These are phyloP conservation scores for Carcina quercana DNA, from an alignment of 2,888 invertebrate genomes.

Conservation along the genomic window DNA sequence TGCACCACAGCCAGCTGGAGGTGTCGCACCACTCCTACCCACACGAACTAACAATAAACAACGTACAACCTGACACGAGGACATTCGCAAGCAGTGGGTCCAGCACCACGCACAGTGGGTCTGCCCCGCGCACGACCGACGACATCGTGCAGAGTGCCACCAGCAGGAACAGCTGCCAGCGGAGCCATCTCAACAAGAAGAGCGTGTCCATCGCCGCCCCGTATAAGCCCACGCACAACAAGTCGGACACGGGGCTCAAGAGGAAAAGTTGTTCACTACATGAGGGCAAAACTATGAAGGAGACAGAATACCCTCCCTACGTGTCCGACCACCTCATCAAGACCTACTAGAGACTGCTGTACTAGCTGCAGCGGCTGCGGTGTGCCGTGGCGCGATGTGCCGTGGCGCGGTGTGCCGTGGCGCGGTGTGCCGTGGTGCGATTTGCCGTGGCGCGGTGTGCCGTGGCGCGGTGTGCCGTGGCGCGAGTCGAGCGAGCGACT, in stretches of 20 bases:
- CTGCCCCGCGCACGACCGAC: constrained; percentile 10
- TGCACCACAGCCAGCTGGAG: constrained; percentile 62
- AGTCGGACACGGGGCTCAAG: constrained; percentile 53
- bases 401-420: too few species aligned
- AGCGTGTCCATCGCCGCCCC: constrained; percentile 48
- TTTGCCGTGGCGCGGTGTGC: too few species aligned
- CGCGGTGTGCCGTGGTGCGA: too few species aligned
- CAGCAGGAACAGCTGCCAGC: constrained; percentile 44
- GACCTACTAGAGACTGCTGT: constrained; percentile 48
- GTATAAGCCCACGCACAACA: constrained; percentile 59
- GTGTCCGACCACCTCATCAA: constrained; percentile 63
- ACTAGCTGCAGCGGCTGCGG: too few species aligned
- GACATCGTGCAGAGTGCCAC: constrained; percentile 18
- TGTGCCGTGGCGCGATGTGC: too few species aligned
- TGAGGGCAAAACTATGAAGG: constrained; percentile 56
- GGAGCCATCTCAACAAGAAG: constrained; percentile 36
- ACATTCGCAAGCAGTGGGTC: constrained; percentile 8
- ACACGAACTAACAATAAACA: constrained; percentile 24
- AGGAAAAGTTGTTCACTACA: constrained; percentile 55
- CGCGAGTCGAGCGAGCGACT: too few species aligned
- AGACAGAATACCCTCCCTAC: constrained; percentile 43
- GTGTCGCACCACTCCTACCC: constrained; percentile 35
- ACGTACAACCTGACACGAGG: constrained; percentile 18
- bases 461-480: too few species aligned
- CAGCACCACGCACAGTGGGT: constrained; percentile 15